A percentile compares a stretch with the other conserved stretches of the same genome.
Evolutionary conservation across 1,140 invertebrate species (phyloP).

Genomic region (Platorchestia sp.): DNA sequence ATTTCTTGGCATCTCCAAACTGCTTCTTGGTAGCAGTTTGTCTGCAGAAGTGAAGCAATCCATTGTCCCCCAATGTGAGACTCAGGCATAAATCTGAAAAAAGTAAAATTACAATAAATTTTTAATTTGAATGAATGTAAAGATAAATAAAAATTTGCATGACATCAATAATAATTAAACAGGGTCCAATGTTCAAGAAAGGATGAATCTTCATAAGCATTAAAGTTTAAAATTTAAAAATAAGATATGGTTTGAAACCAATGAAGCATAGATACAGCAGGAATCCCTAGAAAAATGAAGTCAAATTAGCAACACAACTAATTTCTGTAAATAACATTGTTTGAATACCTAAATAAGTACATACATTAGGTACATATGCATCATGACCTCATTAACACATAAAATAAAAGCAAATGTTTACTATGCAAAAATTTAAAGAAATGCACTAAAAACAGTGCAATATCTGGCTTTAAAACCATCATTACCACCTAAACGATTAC

Average conservation of each 20-base stretch:
- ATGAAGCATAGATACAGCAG: background rate
- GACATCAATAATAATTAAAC: background rate
- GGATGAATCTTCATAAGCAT: background rate
- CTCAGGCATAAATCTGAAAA: constrained; percentile 58
- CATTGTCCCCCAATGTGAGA: constrained; percentile 20
- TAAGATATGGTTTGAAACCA: background rate
- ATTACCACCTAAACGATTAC: too few relatives aligned
- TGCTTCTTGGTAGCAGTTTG: background rate
- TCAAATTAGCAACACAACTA: too few relatives aligned
- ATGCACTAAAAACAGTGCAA: too few relatives aligned
- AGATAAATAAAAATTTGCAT: background rate
- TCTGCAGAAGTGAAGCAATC: constrained; percentile 49
- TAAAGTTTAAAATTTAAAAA: background rate
- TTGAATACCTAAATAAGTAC: too few relatives aligned
- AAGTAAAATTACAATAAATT: background rate
- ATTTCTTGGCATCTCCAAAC: constrained; percentile 56
- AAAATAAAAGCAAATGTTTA: too few relatives aligned
- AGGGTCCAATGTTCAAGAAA: background rate
- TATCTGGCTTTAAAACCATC: too few relatives aligned
- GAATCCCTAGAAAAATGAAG: too few relatives aligned
- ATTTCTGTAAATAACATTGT: too few relatives aligned
- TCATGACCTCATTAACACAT: too few relatives aligned
- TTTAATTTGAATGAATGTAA: background rate
- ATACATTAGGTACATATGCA: too few relatives aligned
- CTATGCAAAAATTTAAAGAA: too few relatives aligned